Conservation (phyloP, 2,797 vertebrate species). For the Crocodylus rhombifer region DNA sequence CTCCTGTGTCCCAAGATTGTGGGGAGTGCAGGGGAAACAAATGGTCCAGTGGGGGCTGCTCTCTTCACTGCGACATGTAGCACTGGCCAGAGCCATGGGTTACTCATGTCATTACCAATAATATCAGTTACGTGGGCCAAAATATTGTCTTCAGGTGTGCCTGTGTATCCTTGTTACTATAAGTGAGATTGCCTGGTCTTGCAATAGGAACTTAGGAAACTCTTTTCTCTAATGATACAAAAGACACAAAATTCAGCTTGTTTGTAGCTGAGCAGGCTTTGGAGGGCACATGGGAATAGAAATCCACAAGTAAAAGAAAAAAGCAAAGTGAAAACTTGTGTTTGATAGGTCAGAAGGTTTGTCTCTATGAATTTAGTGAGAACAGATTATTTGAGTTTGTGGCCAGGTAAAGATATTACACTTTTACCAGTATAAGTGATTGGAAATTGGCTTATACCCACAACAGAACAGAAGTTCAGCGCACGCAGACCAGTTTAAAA, state of each 20-base stretch:
- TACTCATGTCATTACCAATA: not conserved
- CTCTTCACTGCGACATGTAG: too few relatives aligned
- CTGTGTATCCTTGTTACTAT: not conserved
- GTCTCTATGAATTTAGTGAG: not conserved
- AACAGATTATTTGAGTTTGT: not conserved
- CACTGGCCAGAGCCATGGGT: not conserved
- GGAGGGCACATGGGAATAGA: not conserved
- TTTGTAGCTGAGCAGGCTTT: not conserved
- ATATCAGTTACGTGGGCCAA: not conserved
- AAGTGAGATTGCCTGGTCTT: not conserved
- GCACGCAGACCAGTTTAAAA: too few relatives aligned
- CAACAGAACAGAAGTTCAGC: too few relatives aligned
- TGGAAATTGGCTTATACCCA: too few relatives aligned
- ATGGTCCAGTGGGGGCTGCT: too few relatives aligned
- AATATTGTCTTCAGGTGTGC: not conserved
- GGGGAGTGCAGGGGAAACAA: too few relatives aligned
- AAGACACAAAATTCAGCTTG: not conserved
- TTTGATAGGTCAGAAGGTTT: not conserved
- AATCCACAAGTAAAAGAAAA: too few relatives aligned
- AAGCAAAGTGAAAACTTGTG: not conserved
- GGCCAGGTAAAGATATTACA: not conserved
- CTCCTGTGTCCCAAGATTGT: too few relatives aligned
- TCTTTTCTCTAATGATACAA: not conserved
- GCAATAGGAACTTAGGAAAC: not conserved
- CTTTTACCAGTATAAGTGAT: not conserved